Base-by-base conservation (phyloP, 2,113 vertebrate genomes). In the Rhabdomys dilectus region DNA sequence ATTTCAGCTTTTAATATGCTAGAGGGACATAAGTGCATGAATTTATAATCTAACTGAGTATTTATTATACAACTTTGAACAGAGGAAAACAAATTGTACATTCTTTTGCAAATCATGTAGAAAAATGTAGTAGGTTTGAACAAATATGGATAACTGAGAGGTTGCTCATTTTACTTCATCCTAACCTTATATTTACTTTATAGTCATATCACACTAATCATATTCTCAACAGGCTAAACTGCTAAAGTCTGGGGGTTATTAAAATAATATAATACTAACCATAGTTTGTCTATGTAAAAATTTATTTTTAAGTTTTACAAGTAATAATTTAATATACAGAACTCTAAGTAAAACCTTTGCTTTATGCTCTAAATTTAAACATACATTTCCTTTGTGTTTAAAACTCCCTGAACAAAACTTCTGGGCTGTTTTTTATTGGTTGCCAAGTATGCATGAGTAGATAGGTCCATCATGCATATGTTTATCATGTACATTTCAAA, bases 281-380 rank as follows among this genome's bases (percentile, higher is more conserved):
- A 56, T 0, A 45, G 13, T 64, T 89, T 88, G 56, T 95, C 22
- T 13, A 6, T 75, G 7, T 21, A 3, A 89, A 76, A 78, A 16
- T 0, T 51, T 36, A 97, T 72, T 22, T 15, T 91, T 70, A 53
- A 91, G 4, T 64, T 62, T 80, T 87, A 72, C 75, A 93, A 73
- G 53, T 76, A 93, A 96, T 97, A 89, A 96, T 97, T 96, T 48
- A 16, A 60, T 5, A 51, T 5, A 77, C 29, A 34, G 62, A 70
- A 75, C 2, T 76, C 58, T 76, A 76, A 36, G 84, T 5, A n/a
- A 96, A 77, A 86, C 60, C 87, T 98, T 88, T 94, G 51, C 53
- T 94, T 88, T 72, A 93, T 64, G 95, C 78, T 95, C 85, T 98
- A 96, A 97, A 98, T 88, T 92, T 56, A 98, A 98, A 89, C 94